A percentile compares a stretch with the other conserved stretches of the same genome.
Conservation (phyloP, 2,797 vertebrate genomes). For the Emys orbicularis region DNA sequence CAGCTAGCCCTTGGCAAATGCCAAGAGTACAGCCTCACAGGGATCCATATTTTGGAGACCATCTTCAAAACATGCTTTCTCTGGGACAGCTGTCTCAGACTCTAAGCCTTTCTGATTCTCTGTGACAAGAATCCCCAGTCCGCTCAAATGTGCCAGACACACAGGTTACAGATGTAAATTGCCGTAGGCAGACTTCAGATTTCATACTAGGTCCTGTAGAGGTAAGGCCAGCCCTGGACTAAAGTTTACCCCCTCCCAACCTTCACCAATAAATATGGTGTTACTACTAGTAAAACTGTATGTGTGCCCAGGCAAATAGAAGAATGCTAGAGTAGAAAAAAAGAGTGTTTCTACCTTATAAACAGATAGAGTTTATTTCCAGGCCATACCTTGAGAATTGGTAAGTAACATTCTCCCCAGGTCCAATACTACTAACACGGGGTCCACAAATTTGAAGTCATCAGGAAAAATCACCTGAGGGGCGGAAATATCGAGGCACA, state of each 20-base stretch:
- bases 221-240: not conserved
- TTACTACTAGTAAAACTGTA: not conserved
- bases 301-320: not conserved
- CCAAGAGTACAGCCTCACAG: not conserved
- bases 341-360: not conserved
- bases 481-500: conserved; percentile 96
- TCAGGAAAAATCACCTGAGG: conserved; percentile 98
- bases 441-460: conserved; percentile 94
- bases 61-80: not conserved
- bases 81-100: not conserved
- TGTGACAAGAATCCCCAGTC: not conserved
- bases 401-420: conserved; percentile 96
- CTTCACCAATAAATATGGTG: fast-evolving
- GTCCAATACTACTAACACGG: conserved; percentile 95
- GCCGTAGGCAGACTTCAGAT: not conserved
- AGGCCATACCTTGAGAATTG: conserved; percentile 91
- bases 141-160: not conserved
- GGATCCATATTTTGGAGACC: not conserved
- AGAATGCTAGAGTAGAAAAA: not conserved
- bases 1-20: not conserved
- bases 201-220: not conserved
- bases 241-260: fast-evolving
- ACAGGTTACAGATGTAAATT: not conserved
- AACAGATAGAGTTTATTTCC: not conserved
- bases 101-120: not conserved